Evolutionary conservation across 2,113 vertebrate species (phyloP).

Genomic region (Gambusia holbrooki): DNA sequence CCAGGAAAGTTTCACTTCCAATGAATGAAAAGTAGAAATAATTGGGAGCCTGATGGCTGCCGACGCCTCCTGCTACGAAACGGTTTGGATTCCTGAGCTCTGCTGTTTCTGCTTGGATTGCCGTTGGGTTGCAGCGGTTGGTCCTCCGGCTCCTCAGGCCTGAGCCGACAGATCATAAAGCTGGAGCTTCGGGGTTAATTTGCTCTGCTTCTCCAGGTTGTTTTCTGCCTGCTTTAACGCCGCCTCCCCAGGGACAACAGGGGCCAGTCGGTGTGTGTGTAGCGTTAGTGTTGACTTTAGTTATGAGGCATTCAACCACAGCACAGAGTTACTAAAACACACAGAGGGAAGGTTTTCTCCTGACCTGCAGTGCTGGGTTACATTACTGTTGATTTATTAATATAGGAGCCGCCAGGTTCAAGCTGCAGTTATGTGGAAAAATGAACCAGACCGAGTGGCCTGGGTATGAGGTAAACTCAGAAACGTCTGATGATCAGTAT

Average conservation of each 20-base stretch:
- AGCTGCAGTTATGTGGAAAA: neutral
- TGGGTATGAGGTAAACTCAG: neutral
- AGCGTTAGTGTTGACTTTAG: neutral
- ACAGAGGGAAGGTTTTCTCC: neutral
- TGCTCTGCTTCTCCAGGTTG: conserved; percentile 51
- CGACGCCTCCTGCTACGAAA: neutral
- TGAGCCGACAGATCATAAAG: neutral
- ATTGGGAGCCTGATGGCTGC: neutral
- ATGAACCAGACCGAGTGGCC: neutral
- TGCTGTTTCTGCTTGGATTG: neutral
- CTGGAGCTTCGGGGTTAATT: conserved; percentile 55
- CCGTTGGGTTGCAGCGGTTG: neutral
- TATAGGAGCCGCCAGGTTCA: neutral
- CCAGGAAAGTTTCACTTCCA: neutral
- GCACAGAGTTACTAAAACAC: neutral
- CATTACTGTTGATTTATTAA: neutral
- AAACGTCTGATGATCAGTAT: neutral
- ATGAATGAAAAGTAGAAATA: neutral
- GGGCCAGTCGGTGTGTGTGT: neutral
- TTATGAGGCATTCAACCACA: neutral
- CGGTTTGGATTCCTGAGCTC: neutral
- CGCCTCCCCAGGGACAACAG: neutral
- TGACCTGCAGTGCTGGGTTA: neutral
- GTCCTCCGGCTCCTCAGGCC: neutral
- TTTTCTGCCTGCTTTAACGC: conserved; percentile 69